Evolutionary conservation across 2,797 vertebrate genomes (phyloP), one percentile per base, ranked within the genome.

Genomic region (Mionectes olivaceus): DNA sequence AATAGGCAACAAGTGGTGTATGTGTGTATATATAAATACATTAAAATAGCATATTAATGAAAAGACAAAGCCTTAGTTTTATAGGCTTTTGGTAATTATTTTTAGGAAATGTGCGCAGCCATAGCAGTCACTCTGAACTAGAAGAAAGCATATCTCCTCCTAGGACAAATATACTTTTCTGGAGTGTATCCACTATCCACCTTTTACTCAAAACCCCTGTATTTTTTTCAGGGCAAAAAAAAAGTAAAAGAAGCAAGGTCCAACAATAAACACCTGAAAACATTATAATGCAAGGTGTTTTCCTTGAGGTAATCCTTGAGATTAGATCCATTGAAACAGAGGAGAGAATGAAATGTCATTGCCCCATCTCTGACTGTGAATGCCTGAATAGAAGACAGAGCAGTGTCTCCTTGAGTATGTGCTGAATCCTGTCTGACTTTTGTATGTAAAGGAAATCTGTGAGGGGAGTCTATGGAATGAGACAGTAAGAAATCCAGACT

Each of bases 301-400:
- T 67, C 55, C 12, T 53, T 89, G 61, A 89, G 47, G 16, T 67
- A 23, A n/a, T n/a, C n/a, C n/a, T n/a, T 60, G 30, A 82, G 30
- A 30, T 35, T 22, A 59, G 79, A 85, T 43, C 21, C 13, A 1
- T 19, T 71, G 63, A 82, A 64, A 32, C 49, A 93, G 53, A 46
- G 13, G 11, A 75, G 56, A 70, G n/a, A 76, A 64, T 39, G n/a
- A 55, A 68, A 46, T 55, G 17, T 60, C 30, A 19, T 35, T 70
- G 30, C 13, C 16, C 19, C 3, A 0, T 6, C 27, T 75, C 44
- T 82, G 49, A 13, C 9, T 1, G 0, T 17, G 10, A 7, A 39
- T 30, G 23, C 30, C 53, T 19, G n/a, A 67, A 41, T 22, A 33
- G 65, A 86, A 28, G 50, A 27, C 33, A 50, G 39, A 94, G 7